phyloP scores from a whole-genome alignment of 2,797 vertebrate species.

The Sorex maritimensis region DNA sequence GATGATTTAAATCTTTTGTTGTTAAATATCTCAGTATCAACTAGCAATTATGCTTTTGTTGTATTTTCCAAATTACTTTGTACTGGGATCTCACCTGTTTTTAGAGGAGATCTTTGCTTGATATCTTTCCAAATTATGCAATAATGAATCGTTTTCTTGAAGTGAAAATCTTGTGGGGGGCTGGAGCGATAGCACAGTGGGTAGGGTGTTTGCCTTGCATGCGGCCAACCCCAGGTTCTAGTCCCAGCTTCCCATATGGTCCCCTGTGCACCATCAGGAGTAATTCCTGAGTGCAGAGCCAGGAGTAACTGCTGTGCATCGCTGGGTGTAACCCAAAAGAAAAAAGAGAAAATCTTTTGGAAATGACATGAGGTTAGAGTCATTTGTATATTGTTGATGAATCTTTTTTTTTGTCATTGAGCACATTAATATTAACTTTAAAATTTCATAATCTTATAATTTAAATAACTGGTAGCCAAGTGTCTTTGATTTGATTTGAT shows the following conservation, averaged over 20 bases:
- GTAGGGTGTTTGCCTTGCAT: too few relatives aligned
- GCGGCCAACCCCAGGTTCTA: too few relatives aligned
- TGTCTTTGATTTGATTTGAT: not conserved
- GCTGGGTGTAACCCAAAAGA: too few relatives aligned
- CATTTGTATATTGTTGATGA: slow-evolving; percentile 57
- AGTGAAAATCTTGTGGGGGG: not conserved
- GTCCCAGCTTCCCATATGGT: too few relatives aligned
- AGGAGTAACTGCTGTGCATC: too few relatives aligned
- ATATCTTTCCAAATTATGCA: slow-evolving; percentile 17
- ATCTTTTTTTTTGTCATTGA: slow-evolving; percentile 16
- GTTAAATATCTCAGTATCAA: slow-evolving; percentile 8
- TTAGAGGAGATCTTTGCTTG: not conserved
- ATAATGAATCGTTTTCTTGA: not conserved
- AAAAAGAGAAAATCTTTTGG: not conserved
- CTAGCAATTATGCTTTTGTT: not conserved
- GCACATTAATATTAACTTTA: slow-evolving; percentile 5
- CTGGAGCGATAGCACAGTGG: too few relatives aligned
- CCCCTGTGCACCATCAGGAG: too few relatives aligned
- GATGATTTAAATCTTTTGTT: not conserved
- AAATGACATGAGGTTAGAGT: not conserved
- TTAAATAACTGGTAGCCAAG: not conserved
- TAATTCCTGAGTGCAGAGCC: too few relatives aligned
- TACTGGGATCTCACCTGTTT: slow-evolving; percentile 38
- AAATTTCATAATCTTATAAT: slow-evolving; percentile 33
- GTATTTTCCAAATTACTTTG: slow-evolving; percentile 42